A percentile compares a stretch with the other conserved stretches of the same genome.
Conservation (phyloP, 2,797 vertebrate genomes). For the Lepidocolaptes lacrymiger region DNA sequence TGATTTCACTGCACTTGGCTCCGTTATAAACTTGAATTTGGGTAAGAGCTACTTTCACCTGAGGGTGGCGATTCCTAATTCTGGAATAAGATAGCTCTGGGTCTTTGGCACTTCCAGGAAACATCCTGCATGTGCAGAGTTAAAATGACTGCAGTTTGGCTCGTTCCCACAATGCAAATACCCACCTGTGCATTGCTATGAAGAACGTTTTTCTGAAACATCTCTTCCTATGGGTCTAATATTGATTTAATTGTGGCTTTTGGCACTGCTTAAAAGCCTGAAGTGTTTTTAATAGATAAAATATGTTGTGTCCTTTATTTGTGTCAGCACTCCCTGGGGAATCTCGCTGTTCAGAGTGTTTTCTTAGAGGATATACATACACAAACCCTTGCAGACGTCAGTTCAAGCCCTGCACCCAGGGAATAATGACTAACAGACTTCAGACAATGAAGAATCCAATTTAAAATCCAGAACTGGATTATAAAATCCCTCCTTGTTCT, state of each 20-base stretch:
- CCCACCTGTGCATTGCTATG: constrained; percentile 33
- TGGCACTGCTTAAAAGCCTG: constrained; percentile 46
- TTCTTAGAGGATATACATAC: constrained; percentile 18
- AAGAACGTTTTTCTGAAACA: constrained; percentile 35
- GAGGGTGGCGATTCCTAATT: not conserved
- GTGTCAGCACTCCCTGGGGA: constrained; percentile 36
- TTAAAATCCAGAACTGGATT: constrained; percentile 14
- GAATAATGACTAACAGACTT: constrained; percentile 55
- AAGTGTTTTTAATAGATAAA: constrained; percentile 63
- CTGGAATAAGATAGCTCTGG: not conserved
- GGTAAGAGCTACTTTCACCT: not conserved
- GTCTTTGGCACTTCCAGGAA: not conserved
- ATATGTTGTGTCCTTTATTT: constrained; percentile 58
- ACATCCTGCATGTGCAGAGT: not conserved
- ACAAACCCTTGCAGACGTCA: constrained; percentile 24
- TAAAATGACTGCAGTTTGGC: not conserved
- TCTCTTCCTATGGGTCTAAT: constrained; percentile 20
- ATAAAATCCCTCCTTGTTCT: not conserved
- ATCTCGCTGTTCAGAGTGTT: constrained; percentile 19
- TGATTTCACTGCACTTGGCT: not conserved
- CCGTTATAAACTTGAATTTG: not conserved
- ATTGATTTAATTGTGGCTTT: constrained; percentile 50
- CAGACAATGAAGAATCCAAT: constrained; percentile 17
- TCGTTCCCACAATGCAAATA: constrained; percentile 52
- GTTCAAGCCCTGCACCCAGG: constrained; percentile 26